Evolutionary conservation across 2,797 vertebrate genomes (phyloP).

Genomic region (Tarsius wallacei): DNA sequence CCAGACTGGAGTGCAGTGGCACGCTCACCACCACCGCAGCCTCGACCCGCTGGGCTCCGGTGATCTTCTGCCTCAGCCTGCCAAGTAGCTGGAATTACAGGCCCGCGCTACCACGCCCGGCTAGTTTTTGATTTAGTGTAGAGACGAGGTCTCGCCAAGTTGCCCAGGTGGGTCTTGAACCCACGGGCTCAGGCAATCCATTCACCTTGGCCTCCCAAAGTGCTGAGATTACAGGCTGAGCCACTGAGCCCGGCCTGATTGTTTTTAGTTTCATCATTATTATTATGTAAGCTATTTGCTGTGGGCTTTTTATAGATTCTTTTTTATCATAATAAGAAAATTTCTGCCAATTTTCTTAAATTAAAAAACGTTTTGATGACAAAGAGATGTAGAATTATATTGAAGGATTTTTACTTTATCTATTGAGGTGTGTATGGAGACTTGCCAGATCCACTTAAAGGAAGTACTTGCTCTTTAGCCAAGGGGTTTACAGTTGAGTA

Average conservation of each 20-base stretch:
- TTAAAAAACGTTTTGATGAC: neutral
- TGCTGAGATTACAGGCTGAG: too few species aligned
- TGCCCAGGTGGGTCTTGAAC: too few species aligned
- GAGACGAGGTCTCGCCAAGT: too few species aligned
- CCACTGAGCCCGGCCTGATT: neutral
- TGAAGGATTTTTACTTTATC: neutral
- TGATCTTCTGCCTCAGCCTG: too few species aligned
- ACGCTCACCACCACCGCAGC: too few species aligned
- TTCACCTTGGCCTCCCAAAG: too few species aligned
- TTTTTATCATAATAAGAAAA: neutral
- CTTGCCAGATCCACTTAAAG: neutral
- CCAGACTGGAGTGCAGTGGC: too few species aligned
- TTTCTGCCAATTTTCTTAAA: neutral
- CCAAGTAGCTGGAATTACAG: too few species aligned
- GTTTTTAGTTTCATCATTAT: constrained; percentile 44
- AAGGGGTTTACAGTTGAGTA: neutral
- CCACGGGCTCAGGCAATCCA: too few species aligned
- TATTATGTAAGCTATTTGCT: neutral
- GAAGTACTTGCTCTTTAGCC: neutral
- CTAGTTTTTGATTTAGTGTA: too few species aligned
- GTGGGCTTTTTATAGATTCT: neutral
- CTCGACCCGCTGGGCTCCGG: too few species aligned
- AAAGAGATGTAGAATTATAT: neutral
- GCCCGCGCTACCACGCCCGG: too few species aligned
- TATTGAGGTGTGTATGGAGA: neutral